Base-by-base conservation (phyloP, 2,888 invertebrate species). In the Hedya salicella region DNA sequence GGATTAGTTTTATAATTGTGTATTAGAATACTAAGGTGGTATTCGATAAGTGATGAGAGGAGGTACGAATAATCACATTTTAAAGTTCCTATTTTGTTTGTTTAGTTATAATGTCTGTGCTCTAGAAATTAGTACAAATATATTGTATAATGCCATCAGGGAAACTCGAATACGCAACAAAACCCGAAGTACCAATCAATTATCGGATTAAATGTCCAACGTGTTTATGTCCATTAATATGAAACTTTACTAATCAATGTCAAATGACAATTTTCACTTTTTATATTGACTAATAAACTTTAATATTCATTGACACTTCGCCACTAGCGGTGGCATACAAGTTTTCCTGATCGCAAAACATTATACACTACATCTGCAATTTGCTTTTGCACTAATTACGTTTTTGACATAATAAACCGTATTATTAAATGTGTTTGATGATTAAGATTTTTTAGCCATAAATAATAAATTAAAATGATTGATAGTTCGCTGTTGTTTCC, bases 51-150 rank as follows among this genome's bases (percentile, higher is more conserved):
- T 21, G n/a, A 49, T n/a, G 25, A 1, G 25, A 16, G 39, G 8
- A 19, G 25, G 25, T 32, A 36, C 62, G 70, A 71, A 74, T 74
- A 77, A 76, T 77, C 74, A 76, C 72, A 73, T 74, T 77, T 78
- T 73, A 73, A 81, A 83, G 86, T 86, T 85, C 83, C 85, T 85
- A 83, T 80, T 80, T 79, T 81, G 68, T 70, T 70, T 72, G 68
- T 72, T 74, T 72, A 67, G 60, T 69, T 65, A 70, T 77, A 72
- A 77, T 75, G 59, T 68, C 52, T 79, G 70, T 79, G 68, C 76
- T 73, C 3, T 60, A 53, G 44, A 53, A 52, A 44, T 62, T 64
- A 57, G 50, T n/a, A n/a, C n/a, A n/a, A n/a, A n/a, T n/a, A n/a
- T n/a, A n/a, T n/a, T n/a, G n/a, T n/a, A n/a, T n/a, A n/a, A n/a